A percentile compares a stretch with the other conserved stretches of the same genome.
phyloP scores from a whole-genome alignment of 2,888 invertebrate genomes.

The Flexamia atlantica region DNA sequence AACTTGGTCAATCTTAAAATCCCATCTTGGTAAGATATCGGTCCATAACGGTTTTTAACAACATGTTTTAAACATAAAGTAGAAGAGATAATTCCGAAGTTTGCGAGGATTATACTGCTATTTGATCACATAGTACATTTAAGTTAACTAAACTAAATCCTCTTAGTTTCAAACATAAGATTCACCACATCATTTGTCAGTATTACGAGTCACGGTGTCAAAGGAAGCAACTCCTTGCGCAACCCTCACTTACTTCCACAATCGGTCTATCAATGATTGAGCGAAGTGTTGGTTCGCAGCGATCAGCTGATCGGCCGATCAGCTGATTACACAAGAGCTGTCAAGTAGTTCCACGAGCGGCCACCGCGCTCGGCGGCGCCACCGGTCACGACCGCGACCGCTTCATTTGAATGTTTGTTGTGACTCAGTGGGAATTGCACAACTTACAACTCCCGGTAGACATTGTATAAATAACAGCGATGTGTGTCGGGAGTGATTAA shows the following conservation, averaged over 20 bases:
- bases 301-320: slow-evolving; percentile 34
- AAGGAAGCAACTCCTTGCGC: neutral
- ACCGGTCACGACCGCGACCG: slow-evolving; percentile 29
- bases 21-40: no score
- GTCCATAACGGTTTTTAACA: no score
- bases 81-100: no score
- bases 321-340: slow-evolving; percentile 27
- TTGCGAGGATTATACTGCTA: no score
- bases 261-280: neutral
- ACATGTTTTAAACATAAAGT: no score
- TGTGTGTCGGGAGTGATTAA: no score
- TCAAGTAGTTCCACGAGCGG: neutral
- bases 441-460: neutral
- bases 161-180: no score
- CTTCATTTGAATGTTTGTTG: slow-evolving; percentile 40
- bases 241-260: neutral
- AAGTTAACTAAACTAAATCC: no score
- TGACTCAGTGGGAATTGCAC: slow-evolving; percentile 1
- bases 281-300: neutral
- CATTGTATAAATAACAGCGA: neutral
- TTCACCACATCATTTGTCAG: neutral
- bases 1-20: no score
- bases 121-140: no score
- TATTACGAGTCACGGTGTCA: neutral
- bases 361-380: slow-evolving; percentile 26